Base-by-base conservation (phyloP, 2,113 vertebrate species). In the Atherinomorus stipes region DNA sequence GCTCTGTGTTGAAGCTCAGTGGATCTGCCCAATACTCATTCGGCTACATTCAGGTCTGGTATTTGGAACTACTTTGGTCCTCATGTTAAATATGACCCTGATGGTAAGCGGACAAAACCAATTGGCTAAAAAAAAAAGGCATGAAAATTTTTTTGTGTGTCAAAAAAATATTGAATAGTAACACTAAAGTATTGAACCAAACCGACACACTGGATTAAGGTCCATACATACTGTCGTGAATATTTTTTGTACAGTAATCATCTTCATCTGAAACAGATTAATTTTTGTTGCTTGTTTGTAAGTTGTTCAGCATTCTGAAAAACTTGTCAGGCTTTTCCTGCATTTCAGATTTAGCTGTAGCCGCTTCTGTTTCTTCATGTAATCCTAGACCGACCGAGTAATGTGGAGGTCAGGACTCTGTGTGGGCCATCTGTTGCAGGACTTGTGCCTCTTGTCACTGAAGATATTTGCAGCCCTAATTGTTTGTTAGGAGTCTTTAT, bases 321-420 rank as follows among this genome's bases (percentile, higher is more conserved):
- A 56, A 56, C 51, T 52, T 66, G 40, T 52, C 13, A 2, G 22
- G 45, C 23, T 67, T 56, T 40, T 56, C 44, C 19, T 45, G 38
- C 19, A n/a, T 19, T 47, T 18, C 44, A 47, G 44, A n/a, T 19
- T 25, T 18, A 4, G 3, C n/a, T 60, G 57, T 1, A 31, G 26
- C 11, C 1, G n/a, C 25, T 49, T 49, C 26, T 31, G 26, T 63
- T 47, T 49, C 45, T 50, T 70, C 22, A 57, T 50, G 31, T 70
- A 50, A 59, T 59, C 54, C 21, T 56, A 59, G 21, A 44, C 54
- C 47, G 54, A 70, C 28, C 15, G 28, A 69, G 62, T 42, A 34
- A 52, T 67, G 56, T 25, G 60, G 47, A 50, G 59, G 54, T 57
- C 51, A 47, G 50, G 8, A 4, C 28, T 38, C 40, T 57, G 18